Evolutionary conservation across 2,888 invertebrate genomes (phyloP).

Genomic region (Margaritifera margaritifera): DNA sequence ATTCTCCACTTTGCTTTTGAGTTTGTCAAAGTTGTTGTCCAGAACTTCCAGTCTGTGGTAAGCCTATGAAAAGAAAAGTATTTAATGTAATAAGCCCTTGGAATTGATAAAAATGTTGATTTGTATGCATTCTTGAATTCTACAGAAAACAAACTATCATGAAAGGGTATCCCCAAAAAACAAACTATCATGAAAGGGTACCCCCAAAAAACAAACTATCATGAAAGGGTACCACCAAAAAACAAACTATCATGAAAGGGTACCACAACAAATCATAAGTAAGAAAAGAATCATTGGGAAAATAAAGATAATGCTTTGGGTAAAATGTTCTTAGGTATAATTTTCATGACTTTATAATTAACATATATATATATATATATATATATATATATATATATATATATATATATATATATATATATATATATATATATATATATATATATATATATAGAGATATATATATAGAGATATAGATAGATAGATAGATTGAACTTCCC

Average conservation of each 20-base stretch:
- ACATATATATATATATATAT: not conserved
- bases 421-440: too few species aligned
- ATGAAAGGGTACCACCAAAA: not conserved
- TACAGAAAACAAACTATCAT: not conserved
- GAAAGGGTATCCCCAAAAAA: not conserved
- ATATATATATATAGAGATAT: too few species aligned
- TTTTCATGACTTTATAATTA: not conserved
- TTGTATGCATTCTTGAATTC: not conserved
- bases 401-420: too few species aligned
- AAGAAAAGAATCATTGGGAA: not conserved
- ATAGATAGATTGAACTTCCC: too few species aligned
- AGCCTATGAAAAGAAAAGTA: slow-evolving; percentile 76
- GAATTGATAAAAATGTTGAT: not conserved
- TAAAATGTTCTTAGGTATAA: not conserved
- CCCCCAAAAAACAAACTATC: not conserved
- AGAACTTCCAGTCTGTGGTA: slow-evolving; percentile 85
- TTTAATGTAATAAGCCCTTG: not conserved
- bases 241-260: not conserved
- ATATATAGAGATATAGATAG: too few species aligned
- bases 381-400: too few species aligned
- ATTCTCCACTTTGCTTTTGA: slow-evolving; percentile 57
- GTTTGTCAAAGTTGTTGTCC: slow-evolving; percentile 78
- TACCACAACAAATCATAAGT: not conserved
- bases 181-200: not conserved
- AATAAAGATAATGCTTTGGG: not conserved